These are phyloP conservation scores for Morone saxatilis DNA, from an alignment of 2,113 vertebrate species.

Conservation along the genomic window DNA sequence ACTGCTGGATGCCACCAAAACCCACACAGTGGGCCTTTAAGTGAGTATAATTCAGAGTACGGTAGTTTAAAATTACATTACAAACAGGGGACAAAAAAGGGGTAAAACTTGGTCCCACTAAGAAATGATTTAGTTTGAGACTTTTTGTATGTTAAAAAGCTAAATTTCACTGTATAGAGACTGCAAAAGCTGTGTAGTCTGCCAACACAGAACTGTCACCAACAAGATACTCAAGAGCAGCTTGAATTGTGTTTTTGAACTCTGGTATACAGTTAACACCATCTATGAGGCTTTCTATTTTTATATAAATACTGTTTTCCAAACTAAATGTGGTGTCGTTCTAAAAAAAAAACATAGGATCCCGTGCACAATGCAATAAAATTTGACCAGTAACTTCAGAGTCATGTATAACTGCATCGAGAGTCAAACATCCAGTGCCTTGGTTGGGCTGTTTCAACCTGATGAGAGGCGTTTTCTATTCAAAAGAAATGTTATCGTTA, in stretches of 20 bases:
- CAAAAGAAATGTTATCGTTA: background rate
- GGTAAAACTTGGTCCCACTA: slow-evolving; percentile 10
- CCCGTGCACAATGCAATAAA: slow-evolving; percentile 2
- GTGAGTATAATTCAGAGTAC: slow-evolving; percentile 57
- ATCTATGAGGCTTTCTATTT: background rate
- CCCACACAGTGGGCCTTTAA: background rate
- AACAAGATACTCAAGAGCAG: background rate
- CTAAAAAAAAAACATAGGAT: slow-evolving; percentile 2
- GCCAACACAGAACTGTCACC: background rate
- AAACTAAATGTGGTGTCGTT: slow-evolving; percentile 16
- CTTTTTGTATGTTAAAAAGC: background rate
- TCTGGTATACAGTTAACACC: background rate
- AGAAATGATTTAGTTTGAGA: slow-evolving; percentile 1
- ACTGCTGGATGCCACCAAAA: too few species aligned
- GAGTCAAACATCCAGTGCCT: slow-evolving; percentile 16
- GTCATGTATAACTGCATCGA: background rate
- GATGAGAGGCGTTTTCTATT: slow-evolving; percentile 30
- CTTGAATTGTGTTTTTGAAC: background rate
- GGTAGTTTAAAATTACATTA: slow-evolving; percentile 51
- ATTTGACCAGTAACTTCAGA: background rate
- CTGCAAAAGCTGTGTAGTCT: background rate
- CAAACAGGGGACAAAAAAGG: slow-evolving; percentile 41
- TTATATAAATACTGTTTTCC: slow-evolving; percentile 2
- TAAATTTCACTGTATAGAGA: background rate
- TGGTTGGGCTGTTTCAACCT: background rate